phyloP scores from a whole-genome alignment of 2,888 invertebrate species.

The Platyscelio sp. region DNA sequence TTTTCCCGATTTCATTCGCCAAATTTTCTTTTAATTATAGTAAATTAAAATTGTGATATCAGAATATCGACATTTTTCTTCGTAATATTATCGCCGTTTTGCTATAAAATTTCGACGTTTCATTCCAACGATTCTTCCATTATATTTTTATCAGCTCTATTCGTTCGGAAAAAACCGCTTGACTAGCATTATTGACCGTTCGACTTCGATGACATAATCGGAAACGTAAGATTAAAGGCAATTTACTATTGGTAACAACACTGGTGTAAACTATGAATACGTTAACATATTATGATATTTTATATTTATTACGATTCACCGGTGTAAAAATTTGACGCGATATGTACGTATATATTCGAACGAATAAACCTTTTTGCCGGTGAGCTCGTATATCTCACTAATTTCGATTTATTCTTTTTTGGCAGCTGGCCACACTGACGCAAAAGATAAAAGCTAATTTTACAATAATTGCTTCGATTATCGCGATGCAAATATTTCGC shows the following conservation, averaged over 20 bases:
- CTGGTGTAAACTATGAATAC: too few relatives aligned
- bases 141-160: too few relatives aligned
- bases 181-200: too few relatives aligned
- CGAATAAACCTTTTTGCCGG: slow-evolving; percentile 33
- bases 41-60: too few relatives aligned
- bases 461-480: slow-evolving; percentile 51
- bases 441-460: slow-evolving; percentile 52
- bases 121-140: too few relatives aligned
- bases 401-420: slow-evolving; percentile 48
- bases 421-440: slow-evolving; percentile 30
- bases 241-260: slow-evolving; percentile 10
- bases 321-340: slow-evolving; percentile 11
- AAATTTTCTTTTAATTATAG: too few relatives aligned
- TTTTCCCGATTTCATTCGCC: too few relatives aligned
- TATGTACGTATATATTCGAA: background rate
- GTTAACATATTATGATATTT: slow-evolving; percentile 13
- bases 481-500: slow-evolving; percentile 40
- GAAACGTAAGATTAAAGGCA: slow-evolving; percentile 8
- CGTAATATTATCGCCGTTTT: too few relatives aligned
- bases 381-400: slow-evolving; percentile 26
- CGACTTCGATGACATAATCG: background rate
- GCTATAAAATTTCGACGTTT: too few relatives aligned
- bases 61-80: too few relatives aligned
- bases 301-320: slow-evolving; percentile 38
- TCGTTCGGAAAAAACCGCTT: too few relatives aligned